Conservation (phyloP, 1,140 invertebrate species). For the Aphaenogaster ashmeadi region DNA sequence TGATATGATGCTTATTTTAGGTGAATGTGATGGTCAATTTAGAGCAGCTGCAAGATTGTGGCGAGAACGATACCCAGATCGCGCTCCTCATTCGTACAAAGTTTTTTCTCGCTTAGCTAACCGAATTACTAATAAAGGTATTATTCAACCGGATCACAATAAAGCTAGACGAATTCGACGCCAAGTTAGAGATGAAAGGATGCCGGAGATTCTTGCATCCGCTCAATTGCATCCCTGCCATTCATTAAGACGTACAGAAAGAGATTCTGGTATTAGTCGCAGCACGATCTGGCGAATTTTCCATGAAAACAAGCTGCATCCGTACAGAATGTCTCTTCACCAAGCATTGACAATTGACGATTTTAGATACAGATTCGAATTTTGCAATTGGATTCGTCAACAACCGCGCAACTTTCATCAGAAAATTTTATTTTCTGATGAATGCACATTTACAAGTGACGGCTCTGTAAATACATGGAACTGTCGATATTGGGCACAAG, state of each 20-base stretch:
- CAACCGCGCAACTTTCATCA: neutral
- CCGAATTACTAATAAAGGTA: neutral
- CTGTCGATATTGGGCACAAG: slow-evolving; percentile 2
- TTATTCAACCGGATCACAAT: slow-evolving; percentile 3
- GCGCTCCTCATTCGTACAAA: neutral
- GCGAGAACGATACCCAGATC: slow-evolving; percentile 12
- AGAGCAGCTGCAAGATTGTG: slow-evolving; percentile 10
- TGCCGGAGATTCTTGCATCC: no score
- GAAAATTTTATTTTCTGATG: neutral
- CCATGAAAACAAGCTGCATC: no score
- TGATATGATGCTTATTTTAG: slow-evolving; percentile 19
- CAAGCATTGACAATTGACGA: no score
- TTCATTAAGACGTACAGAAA: no score
- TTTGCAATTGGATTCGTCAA: slow-evolving; percentile 1
- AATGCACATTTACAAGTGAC: no score
- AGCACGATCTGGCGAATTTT: no score
- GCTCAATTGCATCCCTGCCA: no score
- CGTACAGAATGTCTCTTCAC: no score
- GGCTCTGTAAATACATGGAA: neutral
- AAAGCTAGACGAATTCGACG: neutral
- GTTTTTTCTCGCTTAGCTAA: slow-evolving; percentile 18
- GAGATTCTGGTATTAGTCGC: no score
- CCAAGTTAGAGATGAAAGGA: neutral
- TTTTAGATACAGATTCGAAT: neutral
- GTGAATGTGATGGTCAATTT: neutral